Base-by-base conservation (phyloP, 1,140 invertebrate genomes). In the Dysdera silvatica region DNA sequence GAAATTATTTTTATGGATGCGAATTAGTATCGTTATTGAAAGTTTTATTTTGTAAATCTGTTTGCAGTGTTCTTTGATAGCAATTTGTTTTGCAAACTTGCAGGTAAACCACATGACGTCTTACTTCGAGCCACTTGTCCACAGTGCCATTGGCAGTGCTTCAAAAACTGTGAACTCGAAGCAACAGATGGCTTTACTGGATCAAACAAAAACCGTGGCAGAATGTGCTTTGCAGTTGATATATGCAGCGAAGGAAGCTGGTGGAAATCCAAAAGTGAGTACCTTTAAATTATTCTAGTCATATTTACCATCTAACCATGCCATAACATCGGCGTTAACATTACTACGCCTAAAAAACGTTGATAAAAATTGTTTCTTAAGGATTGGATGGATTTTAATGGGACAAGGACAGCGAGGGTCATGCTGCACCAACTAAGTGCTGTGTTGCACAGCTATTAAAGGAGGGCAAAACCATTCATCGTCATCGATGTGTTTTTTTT, bases 121-220 rank as follows among this genome's bases (percentile, higher is more conserved):
- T 33, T 91, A 89, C 70, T 86, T 90, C 69, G 89, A 95, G 60
- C 87, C 92, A 1, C 78, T 98, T 53, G 85, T 93, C 5, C 79
- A 82, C 7, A 86, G 86, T 28, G 84, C 87, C 1, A 85, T 95
- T 60, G 91, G 91, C 18, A 75, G 75, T 33, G 88, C 91, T 2
- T 94, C 91, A 0, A 87, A 91, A 69, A 88, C 92, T 74, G 83
- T 87, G 6, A 92, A 95, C 74, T 88, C 89, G 0, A 87, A 87
- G 72, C 87, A 91, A 74, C 95, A 98, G 76, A 87, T 87, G 74
- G 82, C 84, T 24, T 77, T 97, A 20, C 78, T 99, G 18, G 90
- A 97, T 73, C 91, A 96, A 75, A 86, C 89, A 0, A 94, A 96
- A 74, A 96, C 95, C 0, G 91, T 98, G 16, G 83, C 89, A 0